Conservation (phyloP, 1,140 invertebrate species). For the Euschistus heros region DNA sequence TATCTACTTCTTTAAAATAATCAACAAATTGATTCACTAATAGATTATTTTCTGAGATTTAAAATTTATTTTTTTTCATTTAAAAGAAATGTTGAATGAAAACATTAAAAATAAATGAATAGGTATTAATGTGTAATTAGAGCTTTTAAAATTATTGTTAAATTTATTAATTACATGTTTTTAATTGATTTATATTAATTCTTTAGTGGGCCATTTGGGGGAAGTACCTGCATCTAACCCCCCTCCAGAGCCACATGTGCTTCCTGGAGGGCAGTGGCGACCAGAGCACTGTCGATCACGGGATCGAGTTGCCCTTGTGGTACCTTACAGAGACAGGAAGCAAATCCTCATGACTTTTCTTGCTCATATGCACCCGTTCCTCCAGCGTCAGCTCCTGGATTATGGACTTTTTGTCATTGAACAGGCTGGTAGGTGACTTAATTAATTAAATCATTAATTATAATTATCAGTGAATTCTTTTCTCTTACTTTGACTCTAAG, state of each 20-base stretch:
- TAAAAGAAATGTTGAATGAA: neutral
- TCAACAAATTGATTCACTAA: no score
- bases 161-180: conserved; percentile 23
- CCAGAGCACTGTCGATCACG: conserved; percentile 63
- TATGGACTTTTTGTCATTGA: conserved; percentile 95
- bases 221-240: conserved; percentile 6
- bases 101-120: conserved; percentile 6
- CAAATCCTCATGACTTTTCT: conserved; percentile 74
- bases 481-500: no score
- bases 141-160: conserved; percentile 25
- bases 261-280: conserved; percentile 61
- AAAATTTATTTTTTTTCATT: neutral
- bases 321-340: conserved; percentile 69
- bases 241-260: conserved; percentile 32
- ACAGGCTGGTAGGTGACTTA: conserved; percentile 51
- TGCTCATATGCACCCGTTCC: conserved; percentile 80
- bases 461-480: no score
- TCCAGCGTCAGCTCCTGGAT: conserved; percentile 80
- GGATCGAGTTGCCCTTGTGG: conserved; percentile 74
- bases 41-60: no score
- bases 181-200: conserved; percentile 2
- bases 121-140: conserved; percentile 26
- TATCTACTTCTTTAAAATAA: no score
- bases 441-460: neutral
- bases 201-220: neutral